Base-by-base conservation (phyloP, 2,888 invertebrate species). In the Melanostoma scalare region DNA sequence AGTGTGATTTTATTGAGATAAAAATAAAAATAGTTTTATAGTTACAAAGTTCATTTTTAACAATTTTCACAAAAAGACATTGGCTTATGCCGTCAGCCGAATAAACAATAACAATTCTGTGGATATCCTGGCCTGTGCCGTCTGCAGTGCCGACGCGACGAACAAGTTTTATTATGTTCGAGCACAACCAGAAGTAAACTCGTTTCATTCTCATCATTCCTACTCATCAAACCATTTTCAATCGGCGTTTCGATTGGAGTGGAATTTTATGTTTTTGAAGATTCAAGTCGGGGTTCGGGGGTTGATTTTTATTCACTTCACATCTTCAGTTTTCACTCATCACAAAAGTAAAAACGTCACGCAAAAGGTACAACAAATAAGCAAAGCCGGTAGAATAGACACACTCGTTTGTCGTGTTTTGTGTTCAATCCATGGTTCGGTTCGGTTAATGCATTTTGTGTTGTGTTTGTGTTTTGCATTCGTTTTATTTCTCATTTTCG, bases 151-250 rank as follows among this genome's bases (percentile, higher is more conserved):
- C 20, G 20, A 20, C 20, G 20, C 35, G 31, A n/a, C 60, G 20
- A 60, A 9, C 79, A 79, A 55, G 79, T 74, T 74, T 55, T 79
- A 42, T 79, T 79, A 33, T 79, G 79, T 79, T 79, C 56, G 69
- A 36, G 33, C 63, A 61, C 42, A 74, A 69, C 79, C 44, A 38
- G 6, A 3, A 3, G 6, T 3, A 31, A n/a, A 6, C 38, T 9
- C 2, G 63, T 63, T 63, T 38, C 63, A 63, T 38, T 63, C 38
- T 36, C 38, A 38, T 6, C n/a, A 38, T 63, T 63, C 50, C 63
- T 20, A 2, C 5, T 6, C 6, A 30, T 60, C 60, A 61, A 20
- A 20, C 20, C 20, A 20, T 20, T 20, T 20, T 20, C 20, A 20
- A 1, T 20, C 20, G 20, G 20, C 20, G 20, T 20, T 20, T 20